A percentile compares a stretch with the other conserved stretches of the same genome.
Conservation (phyloP, 2,888 invertebrate genomes). For the Melolontha melolontha region DNA sequence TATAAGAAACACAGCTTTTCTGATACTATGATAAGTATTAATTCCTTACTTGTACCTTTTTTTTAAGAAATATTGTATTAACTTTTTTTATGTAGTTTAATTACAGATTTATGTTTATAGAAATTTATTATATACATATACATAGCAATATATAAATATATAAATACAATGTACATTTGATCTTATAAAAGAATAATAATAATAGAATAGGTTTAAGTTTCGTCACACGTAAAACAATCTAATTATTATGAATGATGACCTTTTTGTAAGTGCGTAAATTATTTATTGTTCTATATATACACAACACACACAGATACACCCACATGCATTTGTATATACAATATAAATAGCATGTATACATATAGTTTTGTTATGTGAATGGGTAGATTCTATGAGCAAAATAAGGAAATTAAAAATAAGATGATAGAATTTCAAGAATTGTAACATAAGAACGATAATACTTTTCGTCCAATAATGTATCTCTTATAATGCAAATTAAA, state of each 20-base stretch:
- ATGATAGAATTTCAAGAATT: neutral
- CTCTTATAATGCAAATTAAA: neutral
- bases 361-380: slow-evolving; percentile 17
- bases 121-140: neutral
- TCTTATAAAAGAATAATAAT: slow-evolving; percentile 9
- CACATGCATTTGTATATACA: slow-evolving; percentile 10
- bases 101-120: slow-evolving; percentile 21
- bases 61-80: neutral
- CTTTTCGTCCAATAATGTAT: neutral
- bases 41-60: slow-evolving; percentile 5
- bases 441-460: slow-evolving; percentile 6
- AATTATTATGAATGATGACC: neutral
- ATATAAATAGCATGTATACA: neutral
- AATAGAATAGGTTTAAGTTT: neutral
- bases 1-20: slow-evolving; percentile 4
- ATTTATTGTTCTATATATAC: slow-evolving; percentile 28
- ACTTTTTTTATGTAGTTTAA: slow-evolving; percentile 5
- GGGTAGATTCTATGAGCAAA: neutral
- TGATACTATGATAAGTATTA: slow-evolving; percentile 7
- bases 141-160: slow-evolving; percentile 2
- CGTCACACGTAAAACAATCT: neutral
- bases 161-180: slow-evolving; percentile 19
- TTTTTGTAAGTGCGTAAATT: slow-evolving; percentile 13
- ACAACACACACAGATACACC: too few species aligned
- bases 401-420: too few species aligned